phyloP scores from a whole-genome alignment of 2,797 vertebrate species.

The Aselliscus stoliczkanus region DNA sequence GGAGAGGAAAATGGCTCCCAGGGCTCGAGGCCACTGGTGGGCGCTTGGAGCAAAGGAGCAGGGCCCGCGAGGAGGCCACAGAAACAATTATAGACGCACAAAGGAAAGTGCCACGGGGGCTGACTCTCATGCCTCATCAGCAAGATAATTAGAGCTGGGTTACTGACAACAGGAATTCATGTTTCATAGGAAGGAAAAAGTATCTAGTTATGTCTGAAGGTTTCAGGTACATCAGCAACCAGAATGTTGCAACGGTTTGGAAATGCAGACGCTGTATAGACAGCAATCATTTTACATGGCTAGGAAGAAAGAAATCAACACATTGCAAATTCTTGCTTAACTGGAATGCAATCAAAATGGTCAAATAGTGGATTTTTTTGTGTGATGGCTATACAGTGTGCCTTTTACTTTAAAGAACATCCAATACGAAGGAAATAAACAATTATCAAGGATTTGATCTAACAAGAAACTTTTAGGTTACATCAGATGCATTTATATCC shows the following conservation, averaged over 20 bases:
- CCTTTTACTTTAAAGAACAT: background rate
- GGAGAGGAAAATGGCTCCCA: background rate
- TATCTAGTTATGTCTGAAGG: background rate
- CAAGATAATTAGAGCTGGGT: background rate
- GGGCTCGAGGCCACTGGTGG: accelerated
- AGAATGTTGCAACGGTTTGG: background rate
- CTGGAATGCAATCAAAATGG: background rate
- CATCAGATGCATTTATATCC: background rate
- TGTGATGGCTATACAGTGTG: background rate
- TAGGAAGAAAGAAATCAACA: background rate
- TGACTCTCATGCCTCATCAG: background rate
- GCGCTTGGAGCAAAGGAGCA: background rate
- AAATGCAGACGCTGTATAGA: background rate
- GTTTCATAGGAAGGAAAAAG: background rate
- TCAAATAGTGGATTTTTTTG: background rate
- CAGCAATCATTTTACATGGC: background rate
- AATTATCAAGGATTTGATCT: background rate
- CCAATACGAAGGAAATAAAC: background rate
- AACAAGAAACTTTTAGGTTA: background rate
- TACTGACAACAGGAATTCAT: background rate
- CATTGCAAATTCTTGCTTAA: background rate
- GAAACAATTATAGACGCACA: background rate
- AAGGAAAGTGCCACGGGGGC: background rate
- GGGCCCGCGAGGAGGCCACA: background rate
- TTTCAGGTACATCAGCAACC: background rate